These are phyloP conservation scores for Drosophila anomalipes DNA, from an alignment of 2,888 invertebrate genomes.

Conservation along the genomic window DNA sequence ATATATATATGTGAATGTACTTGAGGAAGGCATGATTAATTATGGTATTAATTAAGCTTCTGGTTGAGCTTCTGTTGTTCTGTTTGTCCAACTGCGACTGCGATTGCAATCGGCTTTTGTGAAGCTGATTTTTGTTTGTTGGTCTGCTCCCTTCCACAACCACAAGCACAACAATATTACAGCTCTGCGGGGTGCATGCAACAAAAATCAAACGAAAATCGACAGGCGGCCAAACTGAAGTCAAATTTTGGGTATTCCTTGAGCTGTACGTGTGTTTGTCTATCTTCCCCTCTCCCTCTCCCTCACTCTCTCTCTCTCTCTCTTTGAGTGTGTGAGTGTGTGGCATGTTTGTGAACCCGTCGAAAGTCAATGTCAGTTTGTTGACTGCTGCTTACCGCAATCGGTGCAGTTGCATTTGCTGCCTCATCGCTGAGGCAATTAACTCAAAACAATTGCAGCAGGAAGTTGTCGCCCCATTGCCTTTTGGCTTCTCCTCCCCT, in stretches of 20 bases:
- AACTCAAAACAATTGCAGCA: slow-evolving; percentile 67
- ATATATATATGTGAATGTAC: neutral
- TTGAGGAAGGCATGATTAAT: slow-evolving; percentile 32
- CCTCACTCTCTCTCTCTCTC: neutral
- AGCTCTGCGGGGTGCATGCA: slow-evolving; percentile 47
- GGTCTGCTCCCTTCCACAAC: slow-evolving; percentile 11
- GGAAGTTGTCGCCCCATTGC: slow-evolving; percentile 63
- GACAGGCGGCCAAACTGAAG: slow-evolving; percentile 23
- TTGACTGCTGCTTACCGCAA: slow-evolving; percentile 31
- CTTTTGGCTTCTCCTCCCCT: slow-evolving; percentile 4
- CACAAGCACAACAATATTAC: slow-evolving; percentile 4
- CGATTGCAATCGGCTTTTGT: slow-evolving; percentile 12
- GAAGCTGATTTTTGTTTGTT: slow-evolving; percentile 9
- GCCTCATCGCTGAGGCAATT: slow-evolving; percentile 57
- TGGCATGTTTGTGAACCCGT: slow-evolving; percentile 14
- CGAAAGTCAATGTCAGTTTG: slow-evolving; percentile 37
- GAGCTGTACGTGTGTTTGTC: slow-evolving; percentile 1
- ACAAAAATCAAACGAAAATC: slow-evolving; percentile 37
- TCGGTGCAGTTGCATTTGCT: slow-evolving; percentile 26
- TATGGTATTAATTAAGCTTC: slow-evolving; percentile 22
- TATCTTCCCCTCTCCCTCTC: neutral
- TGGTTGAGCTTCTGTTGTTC: slow-evolving; percentile 15
- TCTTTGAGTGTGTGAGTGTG: slow-evolving; percentile 8
- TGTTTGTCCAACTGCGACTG: slow-evolving; percentile 8
- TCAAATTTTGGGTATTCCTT: slow-evolving; percentile 6